Percentiles rank a stretch among this genome's conserved stretches.
Conservation (phyloP, 1,140 invertebrate species). For the Pararge aegeria region DNA sequence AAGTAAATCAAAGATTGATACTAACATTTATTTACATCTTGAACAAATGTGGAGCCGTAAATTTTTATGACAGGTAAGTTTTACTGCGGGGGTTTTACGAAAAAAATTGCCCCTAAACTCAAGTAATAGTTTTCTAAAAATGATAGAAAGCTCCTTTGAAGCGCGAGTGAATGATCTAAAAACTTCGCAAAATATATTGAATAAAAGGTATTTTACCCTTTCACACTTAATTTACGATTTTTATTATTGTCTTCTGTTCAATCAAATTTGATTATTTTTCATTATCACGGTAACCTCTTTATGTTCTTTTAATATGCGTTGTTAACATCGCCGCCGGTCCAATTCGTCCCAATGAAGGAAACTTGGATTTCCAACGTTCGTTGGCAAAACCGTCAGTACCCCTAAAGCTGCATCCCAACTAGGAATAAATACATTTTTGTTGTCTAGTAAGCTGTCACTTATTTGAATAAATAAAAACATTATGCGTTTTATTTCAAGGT, state of each 20-base stretch:
- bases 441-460: too few species aligned
- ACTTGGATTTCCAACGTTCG: too few species aligned
- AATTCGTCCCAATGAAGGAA: too few species aligned
- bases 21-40: slow-evolving; percentile 17
- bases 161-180: slow-evolving; percentile 71
- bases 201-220: slow-evolving; percentile 17
- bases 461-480: too few species aligned
- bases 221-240: slow-evolving; percentile 7
- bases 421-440: too few species aligned
- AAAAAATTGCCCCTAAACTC: slow-evolving; percentile 37
- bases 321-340: too few species aligned
- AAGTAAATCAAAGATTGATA: slow-evolving; percentile 19
- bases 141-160: slow-evolving; percentile 42
- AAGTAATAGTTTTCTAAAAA: slow-evolving; percentile 44
- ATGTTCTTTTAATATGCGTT: too few species aligned
- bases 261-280: not conserved
- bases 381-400: too few species aligned
- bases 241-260: not conserved
- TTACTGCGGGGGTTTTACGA: slow-evolving; percentile 38
- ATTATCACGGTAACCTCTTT: too few species aligned
- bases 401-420: too few species aligned
- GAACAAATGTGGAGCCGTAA: slow-evolving; percentile 32
- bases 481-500: too few species aligned
- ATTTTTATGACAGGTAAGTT: slow-evolving; percentile 26
- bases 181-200: slow-evolving; percentile 64